Evolutionary conservation across 2,888 invertebrate species (phyloP).

Genomic region (Aelia acuminata): DNA sequence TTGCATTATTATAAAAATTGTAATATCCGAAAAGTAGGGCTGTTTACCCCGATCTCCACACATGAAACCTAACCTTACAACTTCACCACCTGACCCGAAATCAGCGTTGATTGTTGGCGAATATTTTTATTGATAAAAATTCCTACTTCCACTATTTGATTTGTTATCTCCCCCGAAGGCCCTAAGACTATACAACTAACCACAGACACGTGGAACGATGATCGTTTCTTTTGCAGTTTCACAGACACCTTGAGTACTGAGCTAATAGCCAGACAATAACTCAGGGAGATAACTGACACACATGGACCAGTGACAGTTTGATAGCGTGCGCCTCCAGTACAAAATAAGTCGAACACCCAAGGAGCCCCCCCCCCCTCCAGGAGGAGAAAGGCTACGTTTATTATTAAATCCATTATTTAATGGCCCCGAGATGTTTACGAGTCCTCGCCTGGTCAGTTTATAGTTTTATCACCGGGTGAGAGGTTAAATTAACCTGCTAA

Average conservation of each 20-base stretch:
- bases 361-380: too few relatives aligned
- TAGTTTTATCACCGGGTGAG: slow-evolving; percentile 15
- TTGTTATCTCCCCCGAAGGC: not conserved
- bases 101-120: too few relatives aligned
- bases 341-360: slow-evolving; percentile 46
- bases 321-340: not conserved
- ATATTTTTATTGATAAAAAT: too few relatives aligned
- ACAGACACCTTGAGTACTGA: not conserved
- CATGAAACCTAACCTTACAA: too few relatives aligned
- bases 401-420: slow-evolving; percentile 51
- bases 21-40: too few relatives aligned
- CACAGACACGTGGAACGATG: not conserved
- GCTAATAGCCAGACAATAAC: slow-evolving; percentile 16
- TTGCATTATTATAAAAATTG: too few relatives aligned
- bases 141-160: not conserved
- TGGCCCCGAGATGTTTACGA: slow-evolving; percentile 25
- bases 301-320: slow-evolving; percentile 33
- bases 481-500: slow-evolving; percentile 46
- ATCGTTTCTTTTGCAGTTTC: not conserved
- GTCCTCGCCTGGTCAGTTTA: slow-evolving; percentile 42
- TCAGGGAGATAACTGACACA: not conserved
- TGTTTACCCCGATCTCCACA: too few relatives aligned
- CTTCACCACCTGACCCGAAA: too few relatives aligned
- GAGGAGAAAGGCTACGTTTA: not conserved
- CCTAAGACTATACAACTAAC: not conserved